phyloP scores from a whole-genome alignment of 2,888 invertebrate species.

The Sepiola atlantica region DNA sequence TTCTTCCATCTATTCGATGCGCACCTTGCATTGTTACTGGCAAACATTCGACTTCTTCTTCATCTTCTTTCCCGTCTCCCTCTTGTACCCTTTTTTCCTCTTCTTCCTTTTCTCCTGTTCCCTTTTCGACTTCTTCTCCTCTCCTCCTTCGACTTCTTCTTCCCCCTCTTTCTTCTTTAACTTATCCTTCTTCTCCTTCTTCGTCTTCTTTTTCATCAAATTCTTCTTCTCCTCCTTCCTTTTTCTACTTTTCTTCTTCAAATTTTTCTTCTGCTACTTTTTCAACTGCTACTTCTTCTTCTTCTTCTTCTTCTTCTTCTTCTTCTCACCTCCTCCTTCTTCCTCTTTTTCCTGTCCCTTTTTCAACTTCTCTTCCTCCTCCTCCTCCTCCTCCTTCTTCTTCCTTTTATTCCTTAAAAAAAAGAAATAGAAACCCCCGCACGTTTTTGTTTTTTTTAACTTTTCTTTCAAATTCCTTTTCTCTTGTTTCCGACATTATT shows the following conservation, averaged over 20 bases:
- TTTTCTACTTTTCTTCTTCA: not conserved
- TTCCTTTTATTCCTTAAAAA: too few relatives aligned
- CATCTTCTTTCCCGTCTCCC: not conserved
- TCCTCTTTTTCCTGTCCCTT: not conserved
- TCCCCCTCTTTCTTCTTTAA: not conserved
- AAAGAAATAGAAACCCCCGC: too few relatives aligned
- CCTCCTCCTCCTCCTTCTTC: not conserved
- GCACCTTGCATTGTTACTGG: too few relatives aligned
- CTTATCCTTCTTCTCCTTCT: not conserved
- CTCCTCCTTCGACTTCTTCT: not conserved
- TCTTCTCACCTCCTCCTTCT: not conserved
- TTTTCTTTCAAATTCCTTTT: not conserved
- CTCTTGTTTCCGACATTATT: too few relatives aligned
- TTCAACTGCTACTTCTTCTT: not conserved
- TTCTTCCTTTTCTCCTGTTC: not conserved
- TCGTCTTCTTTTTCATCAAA: not conserved
- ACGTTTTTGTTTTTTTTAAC: too few relatives aligned
- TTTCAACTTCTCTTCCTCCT: not conserved
- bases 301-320: too few relatives aligned
- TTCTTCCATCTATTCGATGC: too few relatives aligned
- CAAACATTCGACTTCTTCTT: not conserved
- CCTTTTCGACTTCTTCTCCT: not conserved
- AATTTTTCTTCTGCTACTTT: not conserved
- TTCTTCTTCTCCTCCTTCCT: not conserved
- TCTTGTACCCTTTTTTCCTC: not conserved